These are phyloP conservation scores for Tokudaia tokunoshimensis DNA, from an alignment of 2,797 vertebrate species.

Conservation along the genomic window DNA sequence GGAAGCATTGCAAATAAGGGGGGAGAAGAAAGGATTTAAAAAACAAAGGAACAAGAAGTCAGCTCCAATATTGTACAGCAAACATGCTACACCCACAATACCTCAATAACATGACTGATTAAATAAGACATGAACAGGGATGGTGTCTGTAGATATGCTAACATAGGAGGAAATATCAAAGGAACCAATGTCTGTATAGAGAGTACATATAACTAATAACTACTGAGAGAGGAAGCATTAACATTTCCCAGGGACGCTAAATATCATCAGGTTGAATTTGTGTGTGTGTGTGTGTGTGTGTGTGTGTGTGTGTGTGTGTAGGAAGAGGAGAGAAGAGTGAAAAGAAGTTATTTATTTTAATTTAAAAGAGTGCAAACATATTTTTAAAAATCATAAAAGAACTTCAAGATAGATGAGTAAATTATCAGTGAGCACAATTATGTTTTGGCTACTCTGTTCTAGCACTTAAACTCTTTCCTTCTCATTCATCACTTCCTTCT, in stretches of 20 bases:
- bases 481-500: neutral
- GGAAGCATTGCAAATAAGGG: neutral
- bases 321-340: neutral
- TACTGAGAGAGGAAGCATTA: neutral
- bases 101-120: too few species aligned
- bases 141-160: neutral
- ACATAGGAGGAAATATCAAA: neutral
- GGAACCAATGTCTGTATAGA: neutral
- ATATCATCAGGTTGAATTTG: too few species aligned
- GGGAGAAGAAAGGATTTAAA: neutral
- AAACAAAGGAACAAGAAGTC: neutral
- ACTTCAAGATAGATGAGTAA: neutral
- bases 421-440: neutral
- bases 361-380: neutral
- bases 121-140: neutral
- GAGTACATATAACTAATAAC: neutral
- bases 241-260: neutral
- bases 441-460: neutral
- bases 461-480: neutral
- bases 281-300: neutral
- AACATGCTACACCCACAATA: neutral
- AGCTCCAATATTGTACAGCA: neutral
- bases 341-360: neutral
- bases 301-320: neutral
- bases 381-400: neutral